A percentile compares a stretch with the other conserved stretches of the same genome.
phyloP scores from a whole-genome alignment of 2,113 vertebrate species.

The Dromiciops gliroides region DNA sequence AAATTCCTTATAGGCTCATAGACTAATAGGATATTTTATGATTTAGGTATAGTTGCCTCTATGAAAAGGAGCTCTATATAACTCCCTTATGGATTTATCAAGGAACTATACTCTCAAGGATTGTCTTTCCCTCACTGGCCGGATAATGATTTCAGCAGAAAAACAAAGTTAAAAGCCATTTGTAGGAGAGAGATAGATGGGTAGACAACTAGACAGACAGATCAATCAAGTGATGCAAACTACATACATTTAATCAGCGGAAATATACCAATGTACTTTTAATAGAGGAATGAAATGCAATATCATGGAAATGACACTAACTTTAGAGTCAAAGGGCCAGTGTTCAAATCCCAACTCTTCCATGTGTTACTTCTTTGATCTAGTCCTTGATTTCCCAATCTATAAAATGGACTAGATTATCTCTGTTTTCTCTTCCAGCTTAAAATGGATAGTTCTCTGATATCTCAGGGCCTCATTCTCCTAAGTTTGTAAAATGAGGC shows the following conservation, averaged over 20 bases:
- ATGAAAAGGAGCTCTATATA: slow-evolving; percentile 41
- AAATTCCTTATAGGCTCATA: not conserved
- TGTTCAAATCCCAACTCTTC: not conserved
- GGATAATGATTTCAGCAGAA: slow-evolving; percentile 24
- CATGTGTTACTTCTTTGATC: not conserved
- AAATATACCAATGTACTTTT: not conserved
- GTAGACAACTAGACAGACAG: not conserved
- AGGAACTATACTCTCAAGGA: slow-evolving; percentile 36
- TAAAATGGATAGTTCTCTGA: not conserved
- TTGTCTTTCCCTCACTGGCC: not conserved
- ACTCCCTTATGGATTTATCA: not conserved
- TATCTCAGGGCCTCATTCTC: not conserved
- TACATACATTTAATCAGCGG: slow-evolving; percentile 12
- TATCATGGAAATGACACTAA: not conserved
- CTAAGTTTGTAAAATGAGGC: not conserved
- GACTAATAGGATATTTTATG: not conserved
- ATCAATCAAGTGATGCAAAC: not conserved
- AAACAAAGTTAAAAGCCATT: slow-evolving; percentile 25
- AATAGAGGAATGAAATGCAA: not conserved
- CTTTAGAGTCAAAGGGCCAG: not conserved
- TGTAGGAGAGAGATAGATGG: slow-evolving; percentile 36
- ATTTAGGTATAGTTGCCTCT: slow-evolving; percentile 24
- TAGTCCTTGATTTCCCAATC: not conserved
- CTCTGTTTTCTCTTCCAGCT: not conserved
- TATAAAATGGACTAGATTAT: not conserved